Percentiles rank a stretch among this genome's conserved stretches.
These are phyloP conservation scores for Leiothrix lutea DNA, from an alignment of 2,113 vertebrate genomes.

Conservation along the genomic window DNA sequence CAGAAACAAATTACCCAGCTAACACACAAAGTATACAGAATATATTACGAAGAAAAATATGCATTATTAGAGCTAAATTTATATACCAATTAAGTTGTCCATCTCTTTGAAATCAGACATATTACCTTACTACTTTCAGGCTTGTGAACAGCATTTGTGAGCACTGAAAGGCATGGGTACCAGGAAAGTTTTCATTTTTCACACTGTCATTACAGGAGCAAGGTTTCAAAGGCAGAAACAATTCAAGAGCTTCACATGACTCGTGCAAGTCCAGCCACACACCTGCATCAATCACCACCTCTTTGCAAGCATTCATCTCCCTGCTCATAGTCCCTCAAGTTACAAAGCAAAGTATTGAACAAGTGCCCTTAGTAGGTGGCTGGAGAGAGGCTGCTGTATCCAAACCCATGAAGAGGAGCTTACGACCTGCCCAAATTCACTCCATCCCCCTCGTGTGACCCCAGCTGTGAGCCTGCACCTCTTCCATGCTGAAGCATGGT, in stretches of 20 bases:
- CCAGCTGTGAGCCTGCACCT: not conserved
- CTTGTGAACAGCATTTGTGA: not conserved
- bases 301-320: not conserved
- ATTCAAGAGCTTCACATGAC: not conserved
- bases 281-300: not conserved
- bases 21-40: not conserved
- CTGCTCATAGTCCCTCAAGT: not conserved
- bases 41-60: not conserved
- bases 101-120: conserved; percentile 34
- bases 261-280: not conserved
- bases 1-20: conserved; percentile 35
- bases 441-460: not conserved
- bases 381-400: not conserved
- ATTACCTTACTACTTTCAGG: not conserved
- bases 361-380: not conserved
- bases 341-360: not conserved
- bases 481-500: not conserved
- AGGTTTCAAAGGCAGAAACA: not conserved
- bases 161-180: not conserved
- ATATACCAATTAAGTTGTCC: conserved; percentile 51
- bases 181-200: not conserved
- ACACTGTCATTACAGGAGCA: not conserved
- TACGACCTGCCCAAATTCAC: not conserved
- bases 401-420: not conserved
- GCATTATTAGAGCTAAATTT: conserved; percentile 44